These are phyloP conservation scores for Tragelaphus strepsiceros DNA, from an alignment of 2,113 vertebrate species.

Conservation along the genomic window DNA sequence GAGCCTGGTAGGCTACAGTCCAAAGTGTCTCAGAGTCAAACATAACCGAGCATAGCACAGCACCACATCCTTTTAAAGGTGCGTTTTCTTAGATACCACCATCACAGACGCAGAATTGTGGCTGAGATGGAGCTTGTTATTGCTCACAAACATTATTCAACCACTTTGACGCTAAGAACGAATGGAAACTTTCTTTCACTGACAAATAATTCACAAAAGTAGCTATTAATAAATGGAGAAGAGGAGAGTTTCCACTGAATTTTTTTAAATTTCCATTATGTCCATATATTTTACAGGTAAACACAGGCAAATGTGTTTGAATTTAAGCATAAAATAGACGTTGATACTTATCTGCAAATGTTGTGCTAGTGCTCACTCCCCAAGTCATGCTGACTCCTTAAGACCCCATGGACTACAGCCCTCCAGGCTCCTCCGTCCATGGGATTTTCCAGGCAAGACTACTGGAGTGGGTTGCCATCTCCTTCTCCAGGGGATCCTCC, in stretches of 20 bases:
- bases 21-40: neutral
- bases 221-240: neutral
- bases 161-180: rapidly evolving
- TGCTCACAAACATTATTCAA: neutral
- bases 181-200: neutral
- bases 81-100: neutral
- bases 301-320: neutral
- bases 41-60: neutral
- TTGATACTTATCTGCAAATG: neutral
- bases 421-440: neutral
- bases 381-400: neutral
- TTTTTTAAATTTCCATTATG: neutral
- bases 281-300: neutral
- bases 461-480: neutral
- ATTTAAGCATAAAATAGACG: neutral
- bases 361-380: neutral
- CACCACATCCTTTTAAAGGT: neutral
- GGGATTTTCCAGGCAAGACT: neutral
- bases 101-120: neutral
- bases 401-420: neutral
- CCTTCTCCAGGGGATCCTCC: neutral
- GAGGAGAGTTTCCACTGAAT: neutral
- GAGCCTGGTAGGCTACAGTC: neutral
- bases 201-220: neutral
- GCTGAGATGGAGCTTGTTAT: neutral